Conservation (phyloP, 1,140 invertebrate genomes). For the Neodiprion fabricii region DNA sequence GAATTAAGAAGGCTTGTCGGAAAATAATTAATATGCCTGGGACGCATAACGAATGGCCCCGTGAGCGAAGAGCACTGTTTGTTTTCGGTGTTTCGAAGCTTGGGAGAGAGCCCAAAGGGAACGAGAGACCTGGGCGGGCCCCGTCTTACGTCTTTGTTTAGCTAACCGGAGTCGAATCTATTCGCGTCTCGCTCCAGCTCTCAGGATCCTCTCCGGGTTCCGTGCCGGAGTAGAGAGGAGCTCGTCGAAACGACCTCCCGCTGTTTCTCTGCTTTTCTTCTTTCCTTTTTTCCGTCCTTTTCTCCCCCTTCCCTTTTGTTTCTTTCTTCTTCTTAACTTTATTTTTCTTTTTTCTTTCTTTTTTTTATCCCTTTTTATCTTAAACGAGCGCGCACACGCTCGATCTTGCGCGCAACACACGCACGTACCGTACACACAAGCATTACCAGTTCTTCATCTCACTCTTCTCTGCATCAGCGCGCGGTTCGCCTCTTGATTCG, state of each 20-base stretch:
- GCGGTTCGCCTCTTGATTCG: too few species aligned
- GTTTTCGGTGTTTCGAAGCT: conserved; percentile 42
- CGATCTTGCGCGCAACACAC: not conserved
- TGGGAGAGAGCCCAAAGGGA: not conserved
- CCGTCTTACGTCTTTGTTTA: not conserved
- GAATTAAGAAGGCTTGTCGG: conserved; percentile 28
- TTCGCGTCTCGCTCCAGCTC: conserved; percentile 2
- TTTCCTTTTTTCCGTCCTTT: conserved; percentile 25
- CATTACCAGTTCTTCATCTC: not conserved
- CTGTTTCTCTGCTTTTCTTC: conserved; percentile 2
- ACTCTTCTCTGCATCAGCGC: too few species aligned
- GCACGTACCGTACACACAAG: not conserved
- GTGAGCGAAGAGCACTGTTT: conserved; percentile 42
- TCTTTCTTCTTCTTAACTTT: conserved; percentile 38
- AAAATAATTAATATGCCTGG: conserved; percentile 55
- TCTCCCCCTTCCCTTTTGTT: conserved; percentile 18
- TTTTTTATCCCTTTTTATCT: conserved; percentile 38
- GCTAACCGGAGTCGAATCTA: not conserved
- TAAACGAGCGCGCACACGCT: conserved; percentile 29
- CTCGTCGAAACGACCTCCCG: conserved; percentile 9
- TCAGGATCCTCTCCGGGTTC: not conserved
- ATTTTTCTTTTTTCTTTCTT: conserved; percentile 35
- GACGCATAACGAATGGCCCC: conserved; percentile 51
- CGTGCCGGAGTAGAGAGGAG: not conserved
- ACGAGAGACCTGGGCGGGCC: not conserved